These are phyloP conservation scores for Bucorvus abyssinicus DNA, from an alignment of 2,797 vertebrate genomes.

Conservation along the genomic window DNA sequence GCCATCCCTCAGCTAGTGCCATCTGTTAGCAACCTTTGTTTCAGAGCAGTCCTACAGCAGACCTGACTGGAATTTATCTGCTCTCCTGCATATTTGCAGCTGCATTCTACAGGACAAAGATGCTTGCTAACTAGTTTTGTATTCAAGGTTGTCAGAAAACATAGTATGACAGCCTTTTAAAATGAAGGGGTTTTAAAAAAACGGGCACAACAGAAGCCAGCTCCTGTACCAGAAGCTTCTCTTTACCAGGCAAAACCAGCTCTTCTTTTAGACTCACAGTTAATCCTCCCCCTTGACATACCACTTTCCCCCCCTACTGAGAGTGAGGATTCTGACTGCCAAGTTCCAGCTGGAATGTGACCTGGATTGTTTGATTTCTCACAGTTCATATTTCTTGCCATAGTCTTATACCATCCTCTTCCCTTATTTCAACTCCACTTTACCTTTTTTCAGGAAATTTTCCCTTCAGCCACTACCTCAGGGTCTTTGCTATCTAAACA, in stretches of 20 bases:
- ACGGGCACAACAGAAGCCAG: not conserved
- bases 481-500: not conserved
- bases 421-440: not conserved
- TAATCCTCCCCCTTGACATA: not conserved
- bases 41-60: not conserved
- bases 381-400: not conserved
- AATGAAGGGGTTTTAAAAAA: not conserved
- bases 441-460: not conserved
- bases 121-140: not conserved
- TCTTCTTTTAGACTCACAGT: not conserved
- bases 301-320: not conserved
- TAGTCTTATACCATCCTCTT: not conserved
- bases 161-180: not conserved
- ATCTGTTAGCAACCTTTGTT: not conserved
- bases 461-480: not conserved
- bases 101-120: not conserved
- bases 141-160: not conserved
- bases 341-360: not conserved
- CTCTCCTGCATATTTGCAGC: not conserved
- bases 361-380: not conserved
- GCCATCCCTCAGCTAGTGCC: not conserved
- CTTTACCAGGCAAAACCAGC: not conserved
- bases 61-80: not conserved
- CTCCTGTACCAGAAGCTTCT: not conserved
- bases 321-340: not conserved